Evolutionary conservation across 2,888 invertebrate species (phyloP), one percentile per base, ranked within the genome.

Genomic region (Petrophora chlorosata): DNA sequence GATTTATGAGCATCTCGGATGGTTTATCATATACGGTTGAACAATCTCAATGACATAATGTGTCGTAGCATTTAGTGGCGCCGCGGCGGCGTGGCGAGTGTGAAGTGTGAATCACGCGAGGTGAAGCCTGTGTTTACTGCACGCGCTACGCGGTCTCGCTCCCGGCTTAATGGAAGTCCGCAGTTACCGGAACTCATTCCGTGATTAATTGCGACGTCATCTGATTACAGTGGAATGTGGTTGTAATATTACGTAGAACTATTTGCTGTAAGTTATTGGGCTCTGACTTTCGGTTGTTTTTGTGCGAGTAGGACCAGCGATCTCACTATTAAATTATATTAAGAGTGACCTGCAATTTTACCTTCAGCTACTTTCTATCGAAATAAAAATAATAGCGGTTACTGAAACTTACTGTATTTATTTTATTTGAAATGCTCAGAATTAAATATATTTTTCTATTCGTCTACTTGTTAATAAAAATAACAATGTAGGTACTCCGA

Each of bases 151-250:
- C 34, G 23, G 30, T 23, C 29, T 60, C 61, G 63, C 71, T n/a
- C n/a, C n/a, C n/a, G n/a, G n/a, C n/a, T 73, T 73, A 80, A 77
- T 74, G 73, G 73, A 73, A 72, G 61, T 64, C 70, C 65, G 63
- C 61, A 63, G 62, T 70, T 59, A 67, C 60, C 64, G 67, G 68
- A 75, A 76, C 73, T 78, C 73, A 68, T 70, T 70, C 60, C 50
- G 70, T 79, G 80, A 83, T 82, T 82, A 80, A 85, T 81, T 79
- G 76, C 73, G 72, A 82, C 78, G 78, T 83, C 79, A 80, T 84
- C 81, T 76, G 79, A 79, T 82, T 76, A 73, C 67, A 74, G 66
- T 42, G 36, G 28, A 38, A 36, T 29, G 26, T 26, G 38, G 25
- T 32, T 23, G 29, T 36, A 25, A 48, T 48, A 42, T 19, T 28